Percentiles rank a stretch among this genome's conserved stretches.
Conservation (phyloP, 2,888 invertebrate species). For the Lasioglossum vierecki region DNA sequence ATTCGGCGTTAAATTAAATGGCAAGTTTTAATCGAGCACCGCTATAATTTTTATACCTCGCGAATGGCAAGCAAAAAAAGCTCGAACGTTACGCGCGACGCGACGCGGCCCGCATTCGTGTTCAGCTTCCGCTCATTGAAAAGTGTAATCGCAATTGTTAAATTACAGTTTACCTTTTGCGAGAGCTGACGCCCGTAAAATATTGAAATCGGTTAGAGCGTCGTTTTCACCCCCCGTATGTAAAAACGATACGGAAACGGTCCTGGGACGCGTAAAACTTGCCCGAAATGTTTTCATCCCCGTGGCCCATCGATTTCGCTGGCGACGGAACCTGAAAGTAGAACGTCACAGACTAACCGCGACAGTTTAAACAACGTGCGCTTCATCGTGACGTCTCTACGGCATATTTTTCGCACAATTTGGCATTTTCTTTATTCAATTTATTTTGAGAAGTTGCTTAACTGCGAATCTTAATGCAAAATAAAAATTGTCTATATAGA, state of each 20-base stretch:
- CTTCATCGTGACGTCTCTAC: neutral
- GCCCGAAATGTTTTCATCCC: constrained; percentile 4
- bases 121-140: neutral
- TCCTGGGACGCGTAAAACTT: neutral
- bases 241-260: neutral
- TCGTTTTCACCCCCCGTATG: neutral
- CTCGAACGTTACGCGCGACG: neutral
- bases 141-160: neutral
- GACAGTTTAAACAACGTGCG: constrained; percentile 6
- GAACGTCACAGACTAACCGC: constrained; percentile 23
- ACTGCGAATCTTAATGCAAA: no score
- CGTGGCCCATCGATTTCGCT: constrained; percentile 1
- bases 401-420: neutral
- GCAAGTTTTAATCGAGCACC: neutral
- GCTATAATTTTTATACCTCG: neutral
- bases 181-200: neutral
- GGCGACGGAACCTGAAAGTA: constrained; percentile 3
- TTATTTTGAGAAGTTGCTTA: no score
- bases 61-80: neutral
- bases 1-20: neutral
- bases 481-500: no score
- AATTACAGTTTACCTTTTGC: neutral
- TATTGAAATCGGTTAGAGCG: neutral
- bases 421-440: neutral
- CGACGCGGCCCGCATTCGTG: neutral